Conservation (phyloP, 2,888 invertebrate species). For the Bursaphelenchus okinawaensis region DNA sequence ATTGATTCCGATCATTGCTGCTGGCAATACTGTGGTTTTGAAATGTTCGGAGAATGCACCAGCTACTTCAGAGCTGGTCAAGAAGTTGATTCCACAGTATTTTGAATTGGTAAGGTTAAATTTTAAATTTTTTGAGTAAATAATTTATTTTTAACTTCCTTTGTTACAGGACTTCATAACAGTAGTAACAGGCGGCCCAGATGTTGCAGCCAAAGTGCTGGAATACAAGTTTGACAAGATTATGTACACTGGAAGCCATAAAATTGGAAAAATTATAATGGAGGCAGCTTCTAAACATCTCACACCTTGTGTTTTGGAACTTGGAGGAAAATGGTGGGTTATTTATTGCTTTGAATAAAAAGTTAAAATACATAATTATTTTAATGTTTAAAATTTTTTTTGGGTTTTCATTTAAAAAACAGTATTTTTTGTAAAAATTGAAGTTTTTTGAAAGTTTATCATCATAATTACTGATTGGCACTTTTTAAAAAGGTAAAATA, state of each 20-base stretch:
- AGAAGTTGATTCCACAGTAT: constrained; percentile 36
- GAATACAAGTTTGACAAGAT: constrained; percentile 87
- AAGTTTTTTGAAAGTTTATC: no score
- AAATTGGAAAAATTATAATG: constrained; percentile 80
- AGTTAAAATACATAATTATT: no score
- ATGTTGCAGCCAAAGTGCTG: constrained; percentile 77
- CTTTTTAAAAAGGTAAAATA: no score
- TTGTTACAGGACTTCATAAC: constrained; percentile 60
- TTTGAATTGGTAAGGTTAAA: constrained; percentile 29
- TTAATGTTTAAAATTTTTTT: no score
- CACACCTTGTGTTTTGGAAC: constrained; percentile 84
- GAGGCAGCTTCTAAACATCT: constrained; percentile 80
- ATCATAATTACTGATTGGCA: no score
- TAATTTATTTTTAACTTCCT: no score
- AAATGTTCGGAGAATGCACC: constrained; percentile 44
- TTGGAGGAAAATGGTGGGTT: constrained; percentile 67
- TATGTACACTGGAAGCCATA: constrained; percentile 78
- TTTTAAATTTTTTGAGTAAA: no score
- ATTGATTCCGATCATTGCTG: constrained; percentile 41
- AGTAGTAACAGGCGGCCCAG: constrained; percentile 74
- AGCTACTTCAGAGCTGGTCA: not conserved
- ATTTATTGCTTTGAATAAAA: not conserved
- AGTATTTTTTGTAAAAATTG: not conserved
- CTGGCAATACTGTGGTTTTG: constrained; percentile 50
- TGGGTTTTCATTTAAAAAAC: no score